Base-by-base conservation (phyloP, 2,888 invertebrate genomes). In the Polietes domitor region DNA sequence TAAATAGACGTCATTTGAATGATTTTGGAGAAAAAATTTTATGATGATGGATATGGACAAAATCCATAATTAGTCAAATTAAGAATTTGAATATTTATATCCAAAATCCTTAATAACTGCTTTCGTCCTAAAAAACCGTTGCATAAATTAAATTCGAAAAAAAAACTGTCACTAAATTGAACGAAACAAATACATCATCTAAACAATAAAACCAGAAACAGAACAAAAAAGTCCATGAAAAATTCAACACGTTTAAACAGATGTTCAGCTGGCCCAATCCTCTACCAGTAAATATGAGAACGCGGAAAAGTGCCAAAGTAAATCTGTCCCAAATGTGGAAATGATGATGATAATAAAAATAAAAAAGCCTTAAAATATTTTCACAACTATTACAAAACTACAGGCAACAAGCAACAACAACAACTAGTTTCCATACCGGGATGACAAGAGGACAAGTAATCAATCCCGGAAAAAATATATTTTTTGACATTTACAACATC, bases 401-500 rank as follows among this genome's bases (percentile, higher is more conserved):
- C n/a, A 32, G 15, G 6, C 4, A 7, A 7, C 32, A 63, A 63
- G 32, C 32, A n/a, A n/a, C n/a, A 65, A 24, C 43, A n/a, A 37
- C 68, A 68, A 68, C 68, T 19, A 68, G 68, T 68, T 68, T 68
- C 10, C 24, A 19, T 26, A 7, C 10, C 26, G 7, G 43, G 73
- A 65, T 79, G 70, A 74, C 75, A 73, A 24, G 53, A 79, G 72
- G 55, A 77, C 70, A 68, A 78, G 85, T 83, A 76, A 85, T 85
- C 81, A 83, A 84, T 84, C 81, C 78, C 58, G 65, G 53, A 72
- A 76, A 68, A 68, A 68, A 43, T 15, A 68, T 43, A 37, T 63
- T 81, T 84, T 75, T 65, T 76, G 78, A 84, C 79, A 81, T 53
- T 76, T 77, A 84, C 84, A 80, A 80, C 71, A 72, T 43, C 84